Evolutionary conservation across 2,888 invertebrate species (phyloP).

Genomic region (Amphimallon solstitiale): DNA sequence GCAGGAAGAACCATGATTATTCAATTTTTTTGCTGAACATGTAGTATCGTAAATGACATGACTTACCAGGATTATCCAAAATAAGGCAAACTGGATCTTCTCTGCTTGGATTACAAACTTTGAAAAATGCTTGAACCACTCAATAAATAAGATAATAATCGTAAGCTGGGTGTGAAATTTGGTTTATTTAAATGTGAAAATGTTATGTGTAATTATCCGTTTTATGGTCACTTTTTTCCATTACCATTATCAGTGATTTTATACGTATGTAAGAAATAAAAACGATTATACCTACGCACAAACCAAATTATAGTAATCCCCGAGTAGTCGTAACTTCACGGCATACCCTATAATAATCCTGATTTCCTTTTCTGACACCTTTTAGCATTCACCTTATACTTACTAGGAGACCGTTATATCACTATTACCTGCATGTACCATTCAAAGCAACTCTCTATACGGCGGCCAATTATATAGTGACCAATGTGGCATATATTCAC

Average conservation of each 20-base stretch:
- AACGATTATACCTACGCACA: conserved; percentile 51
- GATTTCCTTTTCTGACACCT: conserved; percentile 29
- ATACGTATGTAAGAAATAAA: conserved; percentile 49
- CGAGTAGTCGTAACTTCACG: conserved; percentile 47
- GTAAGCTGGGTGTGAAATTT: no score
- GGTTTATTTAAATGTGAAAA: not conserved
- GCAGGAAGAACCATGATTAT: no score
- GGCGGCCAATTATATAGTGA: conserved; percentile 28
- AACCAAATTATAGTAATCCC: conserved; percentile 54
- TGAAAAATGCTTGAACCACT: no score
- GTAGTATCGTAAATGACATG: no score
- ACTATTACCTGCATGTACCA: conserved; percentile 9
- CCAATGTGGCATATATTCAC: conserved; percentile 18
- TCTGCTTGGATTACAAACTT: no score
- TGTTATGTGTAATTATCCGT: conserved; percentile 24
- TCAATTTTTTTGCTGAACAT: no score
- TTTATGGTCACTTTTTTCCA: conserved; percentile 45
- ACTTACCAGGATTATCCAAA: no score
- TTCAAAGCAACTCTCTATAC: conserved; percentile 8
- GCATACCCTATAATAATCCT: conserved; percentile 12
- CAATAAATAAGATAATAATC: no score
- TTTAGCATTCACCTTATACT: not conserved
- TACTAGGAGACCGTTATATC: conserved; percentile 17
- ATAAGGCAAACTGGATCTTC: no score
- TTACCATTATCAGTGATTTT: conserved; percentile 49